Evolutionary conservation across 2,888 invertebrate genomes (phyloP).

Genomic region (Nemurella pictetii): DNA sequence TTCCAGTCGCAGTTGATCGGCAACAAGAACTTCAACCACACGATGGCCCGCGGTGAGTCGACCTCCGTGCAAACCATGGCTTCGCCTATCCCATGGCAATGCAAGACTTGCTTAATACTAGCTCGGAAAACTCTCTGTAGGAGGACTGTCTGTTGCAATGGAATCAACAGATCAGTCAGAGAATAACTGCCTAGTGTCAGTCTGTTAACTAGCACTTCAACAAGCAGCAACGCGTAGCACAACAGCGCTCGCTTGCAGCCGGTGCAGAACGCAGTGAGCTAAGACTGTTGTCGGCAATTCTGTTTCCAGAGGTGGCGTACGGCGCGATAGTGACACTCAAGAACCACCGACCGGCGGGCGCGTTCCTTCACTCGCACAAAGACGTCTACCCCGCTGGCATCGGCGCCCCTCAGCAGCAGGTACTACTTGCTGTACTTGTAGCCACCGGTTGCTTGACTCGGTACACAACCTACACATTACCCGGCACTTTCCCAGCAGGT

Average conservation of each 20-base stretch:
- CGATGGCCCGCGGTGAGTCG: slow-evolving; percentile 74
- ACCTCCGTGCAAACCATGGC: too few relatives aligned
- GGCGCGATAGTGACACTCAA: slow-evolving; percentile 88
- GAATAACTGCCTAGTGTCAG: too few relatives aligned
- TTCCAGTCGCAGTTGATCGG: slow-evolving; percentile 92
- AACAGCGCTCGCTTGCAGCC: neutral
- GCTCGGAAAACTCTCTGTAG: too few relatives aligned
- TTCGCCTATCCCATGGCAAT: too few relatives aligned
- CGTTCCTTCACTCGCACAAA: slow-evolving; percentile 93
- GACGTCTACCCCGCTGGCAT: slow-evolving; percentile 91
- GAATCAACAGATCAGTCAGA: too few relatives aligned
- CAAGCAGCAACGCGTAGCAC: too few relatives aligned
- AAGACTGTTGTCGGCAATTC: slow-evolving; percentile 26
- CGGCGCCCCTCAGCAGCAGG: slow-evolving; percentile 92
- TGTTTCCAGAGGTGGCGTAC: slow-evolving; percentile 71
- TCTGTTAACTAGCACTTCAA: too few relatives aligned
- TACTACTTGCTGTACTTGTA: slow-evolving; percentile 48
- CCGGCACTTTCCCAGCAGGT: too few relatives aligned
- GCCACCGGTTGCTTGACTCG: neutral
- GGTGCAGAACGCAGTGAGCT: neutral
- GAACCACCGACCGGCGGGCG: slow-evolving; percentile 93
- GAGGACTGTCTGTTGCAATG: too few relatives aligned
- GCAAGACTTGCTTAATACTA: too few relatives aligned
- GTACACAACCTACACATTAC: neutral
- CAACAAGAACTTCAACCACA: slow-evolving; percentile 90